Base-by-base conservation (phyloP, 1,140 invertebrate species). In the Diprion similis region DNA sequence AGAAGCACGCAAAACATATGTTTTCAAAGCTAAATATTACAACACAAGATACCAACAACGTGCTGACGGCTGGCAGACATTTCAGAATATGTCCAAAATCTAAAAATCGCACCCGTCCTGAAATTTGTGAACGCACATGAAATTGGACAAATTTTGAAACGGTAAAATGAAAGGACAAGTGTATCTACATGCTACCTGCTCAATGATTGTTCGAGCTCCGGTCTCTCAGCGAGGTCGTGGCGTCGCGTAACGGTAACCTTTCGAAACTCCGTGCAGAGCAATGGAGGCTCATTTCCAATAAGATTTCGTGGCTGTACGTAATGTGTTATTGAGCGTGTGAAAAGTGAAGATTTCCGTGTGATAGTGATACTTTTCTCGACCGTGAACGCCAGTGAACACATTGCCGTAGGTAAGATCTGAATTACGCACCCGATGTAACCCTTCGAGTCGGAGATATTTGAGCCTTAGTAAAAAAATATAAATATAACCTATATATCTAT, bases 201-300 rank as follows among this genome's bases (percentile, higher is more conserved):
- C 59, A 17, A 64, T 64, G 59, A 4, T 1, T 18, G 59, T 3
- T 64, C 59, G 59, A 64, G 59, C 13, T 64, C 6, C 59, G 59
- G 13, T 18, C 2, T 37, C 2, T 37, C 24, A 37, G 24, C 24
- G 6, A 59, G 51, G 6, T 59, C 51, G 51, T 59, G 6, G 66
- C 66, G 66, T 8, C 66, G 17, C 66, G 37, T 68, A 45, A 73
- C 78, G 78, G 78, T 80, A 83, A 77, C 78, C 79, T 80, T 78
- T 78, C 77, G 70, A 80, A 83, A 85, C 83, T 84, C 80, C 79
- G 83, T 85, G 84, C 82, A 81, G 83, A 84, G 82, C 78, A 80
- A 84, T 85, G 83, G 83, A 83, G 84, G 80, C 81, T 84, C 81
- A 80, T 83, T 83, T 83, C 81, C 82, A 81, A 80, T 82, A 81